Evolutionary conservation across 2,113 vertebrate species (phyloP).

Genomic region (Rhea pennata): DNA sequence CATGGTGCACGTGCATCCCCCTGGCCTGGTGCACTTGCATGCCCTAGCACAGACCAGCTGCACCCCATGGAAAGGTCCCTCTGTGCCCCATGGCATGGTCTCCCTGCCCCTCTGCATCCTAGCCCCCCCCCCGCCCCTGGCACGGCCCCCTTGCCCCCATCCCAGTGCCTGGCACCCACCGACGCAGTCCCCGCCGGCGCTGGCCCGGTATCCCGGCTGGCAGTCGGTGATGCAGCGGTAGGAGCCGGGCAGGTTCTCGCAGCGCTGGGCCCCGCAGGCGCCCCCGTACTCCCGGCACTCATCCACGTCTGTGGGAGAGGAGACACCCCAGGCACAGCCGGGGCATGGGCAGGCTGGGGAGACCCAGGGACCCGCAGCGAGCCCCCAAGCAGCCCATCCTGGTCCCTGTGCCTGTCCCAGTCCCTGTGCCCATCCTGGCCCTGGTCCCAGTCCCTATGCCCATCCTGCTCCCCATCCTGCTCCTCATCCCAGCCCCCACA

Average conservation of each 20-base stretch:
- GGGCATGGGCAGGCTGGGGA: not conserved
- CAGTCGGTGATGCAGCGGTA: constrained; percentile 85
- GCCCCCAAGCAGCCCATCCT: not conserved
- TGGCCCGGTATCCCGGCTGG: constrained; percentile 76
- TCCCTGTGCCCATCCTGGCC: not conserved
- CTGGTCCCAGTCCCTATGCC: no score
- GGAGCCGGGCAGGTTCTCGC: constrained; percentile 88
- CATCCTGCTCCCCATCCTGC: no score
- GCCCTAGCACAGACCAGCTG: no score
- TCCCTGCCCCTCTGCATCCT: not conserved
- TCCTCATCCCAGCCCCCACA: no score
- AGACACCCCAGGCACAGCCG: no score
- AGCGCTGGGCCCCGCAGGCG: constrained; percentile 76
- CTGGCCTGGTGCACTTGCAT: no score
- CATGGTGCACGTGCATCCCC: no score
- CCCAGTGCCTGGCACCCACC: constrained; percentile 68
- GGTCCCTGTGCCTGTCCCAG: not conserved
- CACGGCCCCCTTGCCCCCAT: no score
- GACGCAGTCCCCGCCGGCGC: constrained; percentile 67
- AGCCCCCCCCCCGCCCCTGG: no score
- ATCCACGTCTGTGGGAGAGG: constrained; percentile 79
- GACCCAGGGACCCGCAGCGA: no score
- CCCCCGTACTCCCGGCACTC: constrained; percentile 82
- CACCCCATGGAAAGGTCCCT: no score
- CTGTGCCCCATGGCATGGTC: not conserved